Evolutionary conservation across 2,113 vertebrate genomes (phyloP).

Genomic region (rat (Rattus norvegicus)): GRCr8 NC_086023.1:62759501-62760000

Average conservation of each 20-base stretch:
- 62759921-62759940: not conserved
- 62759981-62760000: not conserved
- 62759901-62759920: not conserved
- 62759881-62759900: not conserved
- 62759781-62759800: not conserved
- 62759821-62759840: not conserved
- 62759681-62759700: rapidly evolving
- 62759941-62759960: not conserved
- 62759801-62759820: not conserved
- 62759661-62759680: not conserved
- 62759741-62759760: not conserved
- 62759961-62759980: not conserved
- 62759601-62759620: not conserved
- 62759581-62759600: not conserved
- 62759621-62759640: not conserved
- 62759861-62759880: not conserved
- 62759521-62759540: not conserved
- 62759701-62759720: not conserved
- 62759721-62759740: not conserved
- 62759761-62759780: not conserved
- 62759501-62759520: not conserved
- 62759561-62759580: not conserved
- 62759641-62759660: too few relatives aligned
- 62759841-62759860: not conserved
- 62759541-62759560: not conserved